phyloP scores from a whole-genome alignment of 1,140 invertebrate species.

The Harpegnathos saltator region DNA sequence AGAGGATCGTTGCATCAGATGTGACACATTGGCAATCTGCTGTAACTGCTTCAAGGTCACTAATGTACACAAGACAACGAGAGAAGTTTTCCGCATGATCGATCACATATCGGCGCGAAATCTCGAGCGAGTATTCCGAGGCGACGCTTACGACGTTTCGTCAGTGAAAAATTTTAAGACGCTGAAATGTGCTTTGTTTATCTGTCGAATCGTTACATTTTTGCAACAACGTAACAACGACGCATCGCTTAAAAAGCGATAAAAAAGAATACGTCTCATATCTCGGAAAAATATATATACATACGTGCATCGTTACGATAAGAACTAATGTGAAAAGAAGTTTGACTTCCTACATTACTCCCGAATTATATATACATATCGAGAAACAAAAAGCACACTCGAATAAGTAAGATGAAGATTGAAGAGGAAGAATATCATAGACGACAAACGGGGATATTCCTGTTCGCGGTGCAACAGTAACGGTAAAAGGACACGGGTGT shows the following conservation, averaged over 20 bases:
- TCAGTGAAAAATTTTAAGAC: background rate
- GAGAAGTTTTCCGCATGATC: background rate
- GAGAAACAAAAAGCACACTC: background rate
- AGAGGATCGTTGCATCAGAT: constrained; percentile 14
- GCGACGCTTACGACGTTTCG: background rate
- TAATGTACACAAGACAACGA: constrained; percentile 10
- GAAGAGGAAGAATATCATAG: background rate
- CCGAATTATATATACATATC: background rate
- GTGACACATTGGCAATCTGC: background rate
- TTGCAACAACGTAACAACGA: background rate
- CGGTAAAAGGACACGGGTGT: background rate
- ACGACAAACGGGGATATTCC: too few relatives aligned
- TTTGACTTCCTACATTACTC: background rate
- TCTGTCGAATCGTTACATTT: background rate
- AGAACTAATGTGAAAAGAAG: background rate
- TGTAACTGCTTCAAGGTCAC: background rate
- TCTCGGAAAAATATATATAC: background rate
- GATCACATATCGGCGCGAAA: background rate
- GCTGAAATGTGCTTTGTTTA: background rate
- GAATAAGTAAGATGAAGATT: background rate
- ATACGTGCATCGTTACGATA: background rate
- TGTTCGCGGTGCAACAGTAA: background rate
- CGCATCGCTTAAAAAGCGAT: background rate
- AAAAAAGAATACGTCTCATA: background rate
- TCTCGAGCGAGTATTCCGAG: constrained; percentile 13